phyloP scores from a whole-genome alignment of 2,113 vertebrate species.

The Xiphophorus couchianus region DNA sequence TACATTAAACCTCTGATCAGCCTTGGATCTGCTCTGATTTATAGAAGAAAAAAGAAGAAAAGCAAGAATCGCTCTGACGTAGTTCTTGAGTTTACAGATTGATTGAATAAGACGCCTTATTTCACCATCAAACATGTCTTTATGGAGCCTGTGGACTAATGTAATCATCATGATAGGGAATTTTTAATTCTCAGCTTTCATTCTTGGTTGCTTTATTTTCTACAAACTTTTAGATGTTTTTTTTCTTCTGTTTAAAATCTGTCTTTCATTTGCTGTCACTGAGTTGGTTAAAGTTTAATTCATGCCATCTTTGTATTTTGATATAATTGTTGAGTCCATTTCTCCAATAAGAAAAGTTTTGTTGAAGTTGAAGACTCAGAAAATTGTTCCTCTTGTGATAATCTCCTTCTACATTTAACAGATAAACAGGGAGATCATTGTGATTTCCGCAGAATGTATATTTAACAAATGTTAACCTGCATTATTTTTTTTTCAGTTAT shows the following conservation, averaged over 20 bases:
- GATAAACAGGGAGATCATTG: background rate
- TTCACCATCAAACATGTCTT: constrained; percentile 1
- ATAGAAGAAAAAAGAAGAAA: background rate
- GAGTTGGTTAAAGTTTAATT: background rate
- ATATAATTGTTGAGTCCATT: background rate
- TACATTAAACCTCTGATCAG: constrained; percentile 3
- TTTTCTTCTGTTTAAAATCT: background rate
- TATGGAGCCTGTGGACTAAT: background rate
- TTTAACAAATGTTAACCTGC: constrained; percentile 1
- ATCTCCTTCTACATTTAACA: background rate
- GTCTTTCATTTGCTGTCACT: background rate
- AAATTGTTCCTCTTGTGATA: background rate
- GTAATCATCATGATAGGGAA: background rate
- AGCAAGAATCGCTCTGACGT: background rate
- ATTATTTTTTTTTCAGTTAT: constrained; percentile 1
- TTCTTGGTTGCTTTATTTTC: background rate
- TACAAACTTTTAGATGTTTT: background rate
- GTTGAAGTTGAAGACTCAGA: background rate
- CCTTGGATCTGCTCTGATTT: background rate
- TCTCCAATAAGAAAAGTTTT: background rate
- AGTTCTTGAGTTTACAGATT: background rate
- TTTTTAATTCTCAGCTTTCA: constrained; percentile 4
- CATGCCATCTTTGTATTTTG: background rate
- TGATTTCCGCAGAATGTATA: background rate
- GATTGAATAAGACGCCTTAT: constrained; percentile 5